Conservation (phyloP, 1,140 invertebrate genomes). For the Wiebesia pumilae region DNA sequence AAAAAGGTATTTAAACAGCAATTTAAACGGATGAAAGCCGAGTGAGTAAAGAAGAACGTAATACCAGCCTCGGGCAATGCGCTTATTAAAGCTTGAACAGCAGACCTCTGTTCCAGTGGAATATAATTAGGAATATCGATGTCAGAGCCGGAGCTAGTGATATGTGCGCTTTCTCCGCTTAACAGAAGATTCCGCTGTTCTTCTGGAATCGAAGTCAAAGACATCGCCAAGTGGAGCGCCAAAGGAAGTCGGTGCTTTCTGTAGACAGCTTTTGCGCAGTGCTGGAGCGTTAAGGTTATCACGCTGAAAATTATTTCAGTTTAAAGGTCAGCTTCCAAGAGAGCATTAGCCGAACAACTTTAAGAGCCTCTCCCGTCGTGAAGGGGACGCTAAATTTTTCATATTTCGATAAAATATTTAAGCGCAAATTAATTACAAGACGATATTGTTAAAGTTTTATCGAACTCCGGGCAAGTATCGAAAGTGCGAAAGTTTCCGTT, state of each 20-base stretch:
- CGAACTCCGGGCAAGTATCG: no score
- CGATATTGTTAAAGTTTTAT: no score
- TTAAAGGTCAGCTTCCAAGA: not conserved
- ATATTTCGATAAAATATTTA: no score
- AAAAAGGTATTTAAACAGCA: not conserved
- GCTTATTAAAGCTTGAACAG: constrained; percentile 61
- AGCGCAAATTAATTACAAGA: no score
- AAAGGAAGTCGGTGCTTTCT: constrained; percentile 68
- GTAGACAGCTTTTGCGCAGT: constrained; percentile 68
- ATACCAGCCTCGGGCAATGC: constrained; percentile 29
- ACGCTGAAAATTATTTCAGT: constrained; percentile 58
- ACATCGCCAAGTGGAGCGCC: constrained; percentile 67
- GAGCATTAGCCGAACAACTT: not conserved
- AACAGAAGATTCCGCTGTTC: constrained; percentile 67
- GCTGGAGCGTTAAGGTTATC: constrained; percentile 65
- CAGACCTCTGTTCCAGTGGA: constrained; percentile 64
- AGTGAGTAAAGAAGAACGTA: not conserved
- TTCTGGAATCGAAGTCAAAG: constrained; percentile 65
- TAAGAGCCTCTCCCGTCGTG: no score
- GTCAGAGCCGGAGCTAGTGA: constrained; percentile 57
- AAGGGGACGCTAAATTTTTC: no score
- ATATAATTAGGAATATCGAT: constrained; percentile 66
- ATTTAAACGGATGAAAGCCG: not conserved
- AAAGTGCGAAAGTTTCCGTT: no score
- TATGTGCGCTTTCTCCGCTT: constrained; percentile 55